Evolutionary conservation across 2,797 vertebrate species (phyloP).

Genomic region (Micropoecilia bifurca): DNA sequence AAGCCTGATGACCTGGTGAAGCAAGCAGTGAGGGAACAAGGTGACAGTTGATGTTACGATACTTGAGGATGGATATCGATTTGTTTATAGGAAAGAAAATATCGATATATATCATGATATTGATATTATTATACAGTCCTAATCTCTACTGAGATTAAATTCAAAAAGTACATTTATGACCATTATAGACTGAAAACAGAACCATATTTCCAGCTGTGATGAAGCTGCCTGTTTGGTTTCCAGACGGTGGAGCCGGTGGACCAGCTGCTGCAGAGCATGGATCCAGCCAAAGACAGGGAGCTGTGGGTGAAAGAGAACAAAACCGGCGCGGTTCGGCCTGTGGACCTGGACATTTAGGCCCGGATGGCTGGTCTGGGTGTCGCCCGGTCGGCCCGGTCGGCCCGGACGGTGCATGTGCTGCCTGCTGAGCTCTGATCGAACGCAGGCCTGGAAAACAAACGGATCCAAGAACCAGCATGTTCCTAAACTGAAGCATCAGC

Average conservation of each 20-base stretch:
- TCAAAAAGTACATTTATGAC: too few relatives aligned
- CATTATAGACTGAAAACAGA: too few relatives aligned
- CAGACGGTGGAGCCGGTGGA: conserved; percentile 96
- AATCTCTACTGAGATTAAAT: too few relatives aligned
- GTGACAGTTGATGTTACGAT: too few relatives aligned
- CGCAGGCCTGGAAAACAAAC: conserved; percentile 30
- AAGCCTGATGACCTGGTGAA: too few relatives aligned
- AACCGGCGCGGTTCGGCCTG: conserved; percentile 92
- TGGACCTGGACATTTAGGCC: conserved; percentile 94
- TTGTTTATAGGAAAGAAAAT: too few relatives aligned
- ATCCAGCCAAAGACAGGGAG: conserved; percentile 96
- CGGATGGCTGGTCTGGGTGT: conserved; percentile 37
- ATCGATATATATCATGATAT: too few relatives aligned
- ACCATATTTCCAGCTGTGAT: too few relatives aligned
- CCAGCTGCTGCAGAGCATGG: conserved; percentile 94
- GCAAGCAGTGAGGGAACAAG: too few relatives aligned
- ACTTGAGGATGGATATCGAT: too few relatives aligned
- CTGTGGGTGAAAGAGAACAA: conserved; percentile 97
- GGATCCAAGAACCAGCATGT: conserved; percentile 73
- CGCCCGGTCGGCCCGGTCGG: conserved; percentile 35
- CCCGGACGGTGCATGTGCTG: conserved; percentile 59
- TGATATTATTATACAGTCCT: too few relatives aligned
- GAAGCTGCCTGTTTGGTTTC: conserved; percentile 1
- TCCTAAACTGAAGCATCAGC: conserved; percentile 62
- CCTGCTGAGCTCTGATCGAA: conserved; percentile 26